Evolutionary conservation across 2,113 vertebrate genomes (phyloP).

Genomic region (Pachypanchax playfairii): DNA sequence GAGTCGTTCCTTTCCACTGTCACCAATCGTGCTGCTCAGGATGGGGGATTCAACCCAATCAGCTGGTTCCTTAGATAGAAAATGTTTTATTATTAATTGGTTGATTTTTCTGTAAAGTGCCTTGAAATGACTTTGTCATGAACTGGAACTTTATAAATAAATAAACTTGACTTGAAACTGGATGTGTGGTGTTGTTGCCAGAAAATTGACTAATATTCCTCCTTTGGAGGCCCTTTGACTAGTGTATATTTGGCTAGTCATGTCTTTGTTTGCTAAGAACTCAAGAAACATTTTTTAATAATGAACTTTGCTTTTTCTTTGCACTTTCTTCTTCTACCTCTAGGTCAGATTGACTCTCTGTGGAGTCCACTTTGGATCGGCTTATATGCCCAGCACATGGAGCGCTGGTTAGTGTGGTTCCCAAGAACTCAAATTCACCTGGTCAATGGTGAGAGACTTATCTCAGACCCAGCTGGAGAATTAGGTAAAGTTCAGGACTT

Average conservation of each 20-base stretch:
- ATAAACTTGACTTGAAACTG: too few relatives aligned
- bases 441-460: slow-evolving; percentile 81
- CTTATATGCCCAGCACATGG: slow-evolving; percentile 82
- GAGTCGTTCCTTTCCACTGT: too few relatives aligned
- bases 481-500: slow-evolving; percentile 84
- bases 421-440: slow-evolving; percentile 82
- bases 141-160: too few relatives aligned
- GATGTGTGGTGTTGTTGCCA: too few relatives aligned
- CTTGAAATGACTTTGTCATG: too few relatives aligned
- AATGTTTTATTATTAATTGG: too few relatives aligned
- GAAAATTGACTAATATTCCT: too few relatives aligned
- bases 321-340: slow-evolving; percentile 6
- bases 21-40: too few relatives aligned
- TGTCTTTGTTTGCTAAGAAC: background rate
- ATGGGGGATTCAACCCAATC: too few relatives aligned
- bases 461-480: slow-evolving; percentile 81
- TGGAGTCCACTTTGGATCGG: slow-evolving; percentile 86
- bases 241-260: background rate
- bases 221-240: too few relatives aligned
- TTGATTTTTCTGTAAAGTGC: too few relatives aligned
- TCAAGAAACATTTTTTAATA: background rate
- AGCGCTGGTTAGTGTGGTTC: slow-evolving; percentile 83
- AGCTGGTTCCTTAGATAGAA: too few relatives aligned
- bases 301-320: background rate
- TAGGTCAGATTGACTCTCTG: slow-evolving; percentile 76